Conservation (phyloP, 2,888 invertebrate species). For the Gerosis bhagava region DNA sequence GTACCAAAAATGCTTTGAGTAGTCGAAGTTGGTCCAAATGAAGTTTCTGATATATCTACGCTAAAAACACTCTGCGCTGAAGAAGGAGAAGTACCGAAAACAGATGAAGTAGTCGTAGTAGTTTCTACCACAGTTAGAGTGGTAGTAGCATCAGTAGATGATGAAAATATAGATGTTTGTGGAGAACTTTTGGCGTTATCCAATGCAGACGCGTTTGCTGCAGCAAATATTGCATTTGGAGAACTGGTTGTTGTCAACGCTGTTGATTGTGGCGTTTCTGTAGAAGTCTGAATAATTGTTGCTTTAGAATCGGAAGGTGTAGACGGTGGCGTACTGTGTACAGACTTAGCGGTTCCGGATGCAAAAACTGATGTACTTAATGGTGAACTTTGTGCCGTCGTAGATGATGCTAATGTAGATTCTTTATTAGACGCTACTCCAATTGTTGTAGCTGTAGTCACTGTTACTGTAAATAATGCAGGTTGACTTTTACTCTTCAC, state of each 20-base stretch:
- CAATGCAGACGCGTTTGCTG: conserved; percentile 30
- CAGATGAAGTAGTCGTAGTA: conserved; percentile 38
- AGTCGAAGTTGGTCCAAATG: conserved; percentile 44
- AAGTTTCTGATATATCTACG: conserved; percentile 41
- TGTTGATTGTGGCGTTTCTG: conserved; percentile 25
- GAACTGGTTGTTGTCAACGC: conserved; percentile 31
- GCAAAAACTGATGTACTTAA: conserved; percentile 35
- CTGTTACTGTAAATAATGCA: conserved; percentile 41
- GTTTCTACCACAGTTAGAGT: conserved; percentile 32
- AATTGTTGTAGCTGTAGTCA: conserved; percentile 29
- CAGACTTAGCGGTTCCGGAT: conserved; percentile 15
- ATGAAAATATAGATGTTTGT: conserved; percentile 39
- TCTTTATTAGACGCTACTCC: conserved; percentile 29
- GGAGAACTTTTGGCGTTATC: conserved; percentile 30
- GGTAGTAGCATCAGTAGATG: conserved; percentile 25
- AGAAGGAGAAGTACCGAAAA: conserved; percentile 39
- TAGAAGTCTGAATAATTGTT: conserved; percentile 8
- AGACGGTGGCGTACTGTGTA: neutral
- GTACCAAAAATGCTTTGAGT: conserved; percentile 33
- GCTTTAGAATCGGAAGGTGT: conserved; percentile 13
- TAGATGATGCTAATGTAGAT: conserved; percentile 36
- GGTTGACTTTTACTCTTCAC: conserved; percentile 33
- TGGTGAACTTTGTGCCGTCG: conserved; percentile 40
- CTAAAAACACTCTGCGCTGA: conserved; percentile 37
- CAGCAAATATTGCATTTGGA: conserved; percentile 32